A percentile compares a stretch with the other conserved stretches of the same genome.
These are phyloP conservation scores for Percopsis omiscomaycus DNA, from an alignment of 2,797 vertebrate species.

Conservation along the genomic window DNA sequence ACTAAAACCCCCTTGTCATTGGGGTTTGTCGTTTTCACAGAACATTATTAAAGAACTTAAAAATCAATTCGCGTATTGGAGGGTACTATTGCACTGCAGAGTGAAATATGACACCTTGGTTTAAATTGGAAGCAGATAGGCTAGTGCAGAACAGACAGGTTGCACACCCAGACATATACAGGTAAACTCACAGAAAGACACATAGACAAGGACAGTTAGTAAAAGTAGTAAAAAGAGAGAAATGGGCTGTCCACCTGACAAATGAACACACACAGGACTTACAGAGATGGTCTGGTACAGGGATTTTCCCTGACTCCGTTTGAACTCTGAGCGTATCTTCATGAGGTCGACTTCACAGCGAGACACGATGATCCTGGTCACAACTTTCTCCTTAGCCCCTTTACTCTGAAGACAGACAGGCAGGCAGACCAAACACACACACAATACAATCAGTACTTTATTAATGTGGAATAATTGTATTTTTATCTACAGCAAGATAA, in stretches of 20 bases:
- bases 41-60: no score
- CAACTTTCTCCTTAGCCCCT: conserved; percentile 89
- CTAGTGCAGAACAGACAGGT: no score
- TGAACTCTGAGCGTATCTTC: conserved; percentile 92
- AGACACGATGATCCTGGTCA: conserved; percentile 92
- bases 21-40: no score
- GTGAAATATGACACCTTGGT: no score
- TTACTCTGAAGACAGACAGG: conserved; percentile 80
- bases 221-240: no score
- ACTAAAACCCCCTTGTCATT: no score
- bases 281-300: conserved; percentile 90
- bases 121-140: no score
- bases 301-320: conserved; percentile 85
- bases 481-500: no score
- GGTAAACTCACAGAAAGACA: background rate
- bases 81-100: no score
- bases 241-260: background rate
- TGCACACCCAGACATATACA: background rate
- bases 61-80: no score
- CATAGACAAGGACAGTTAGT: background rate
- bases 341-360: conserved; percentile 93
- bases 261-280: conserved; percentile 46
- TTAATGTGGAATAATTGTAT: no score
- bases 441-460: background rate
- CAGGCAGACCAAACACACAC: background rate